phyloP scores from a whole-genome alignment of 2,888 invertebrate species.

The Chaetogeoica ovagalla region DNA sequence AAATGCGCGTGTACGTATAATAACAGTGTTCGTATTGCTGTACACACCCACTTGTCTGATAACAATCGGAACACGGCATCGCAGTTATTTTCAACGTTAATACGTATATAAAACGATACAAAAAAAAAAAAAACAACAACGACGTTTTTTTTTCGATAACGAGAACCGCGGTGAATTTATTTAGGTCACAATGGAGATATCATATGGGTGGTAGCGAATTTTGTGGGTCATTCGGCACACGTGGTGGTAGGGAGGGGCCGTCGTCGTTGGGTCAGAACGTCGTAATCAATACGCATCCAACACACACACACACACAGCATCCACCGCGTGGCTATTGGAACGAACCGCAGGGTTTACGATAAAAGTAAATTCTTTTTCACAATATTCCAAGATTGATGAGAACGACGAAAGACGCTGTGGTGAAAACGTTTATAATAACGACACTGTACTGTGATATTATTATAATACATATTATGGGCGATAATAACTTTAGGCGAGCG shows the following conservation, averaged over 20 bases:
- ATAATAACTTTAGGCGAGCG: no score
- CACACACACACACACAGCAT: constrained; percentile 37
- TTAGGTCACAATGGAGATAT: constrained; percentile 32
- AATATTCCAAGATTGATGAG: no score
- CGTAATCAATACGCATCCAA: constrained; percentile 45
- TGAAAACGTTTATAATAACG: no score
- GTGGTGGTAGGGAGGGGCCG: constrained; percentile 31
- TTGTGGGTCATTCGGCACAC: constrained; percentile 46
- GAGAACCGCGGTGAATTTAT: background rate
- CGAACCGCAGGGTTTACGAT: background rate
- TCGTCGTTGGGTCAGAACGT: constrained; percentile 27
- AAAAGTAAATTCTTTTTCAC: background rate
- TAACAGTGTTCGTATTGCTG: background rate
- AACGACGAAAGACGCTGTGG: no score
- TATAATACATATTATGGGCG: no score
- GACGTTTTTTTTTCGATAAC: background rate
- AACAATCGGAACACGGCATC: no score
- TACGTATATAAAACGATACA: background rate
- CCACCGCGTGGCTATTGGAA: constrained; percentile 11
- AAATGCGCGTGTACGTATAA: background rate
- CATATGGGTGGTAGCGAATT: constrained; percentile 43
- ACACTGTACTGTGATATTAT: no score
- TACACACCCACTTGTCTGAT: no score
- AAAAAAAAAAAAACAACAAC: background rate
- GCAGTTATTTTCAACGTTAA: no score